Evolutionary conservation across 2,888 invertebrate species (phyloP), one percentile per base, ranked within the genome.

Genomic region (Ceriagrion tenellum): DNA sequence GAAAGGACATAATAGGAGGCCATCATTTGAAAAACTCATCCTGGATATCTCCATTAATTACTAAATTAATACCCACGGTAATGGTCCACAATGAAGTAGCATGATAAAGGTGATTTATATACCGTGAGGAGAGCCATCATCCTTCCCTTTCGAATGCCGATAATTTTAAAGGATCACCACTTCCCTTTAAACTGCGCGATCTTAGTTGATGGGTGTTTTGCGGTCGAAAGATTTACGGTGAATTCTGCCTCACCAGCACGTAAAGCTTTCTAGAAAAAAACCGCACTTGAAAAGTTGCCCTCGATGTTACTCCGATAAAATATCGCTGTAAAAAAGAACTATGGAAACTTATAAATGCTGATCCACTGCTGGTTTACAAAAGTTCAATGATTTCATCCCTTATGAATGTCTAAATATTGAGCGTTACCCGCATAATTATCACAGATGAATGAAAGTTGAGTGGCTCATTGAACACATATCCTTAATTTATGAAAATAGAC

Each of bases 21-120:
- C 30, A 81, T 35, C 30, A 81, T 81, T 81, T 81, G 81, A 81
- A 81, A 81, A 81, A 81, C 35, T 81, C 16, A 81, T 35, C 35
- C 35, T 4, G 12, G 81, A 8, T 35, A 35, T 81, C 81, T 81
- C 81, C 81, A 81, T 35, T 81, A 81, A 81, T 81, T 81, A 81
- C 81, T 81, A 35, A 81, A 81, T 81, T 81, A 81, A 81, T 81
- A 81, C 35, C 30, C 12, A 4, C 81, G 81, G 30, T 81, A 81
- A 81, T 81, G 30, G 81, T 81, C 81, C 35, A 81, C 26, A 81
- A 35, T 81, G 81, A 81, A 81, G 30, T 35, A 35, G 13, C 30
- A 81, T 81, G 81, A 81, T 81, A 35, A 81, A 30, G 81, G 81
- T 81, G 35, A 81, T 81, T 35, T 81, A 81, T 35, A 81, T 81